Evolutionary conservation across 2,113 vertebrate genomes (phyloP).

Genomic region (Phalacrocorax brasilianus): DNA sequence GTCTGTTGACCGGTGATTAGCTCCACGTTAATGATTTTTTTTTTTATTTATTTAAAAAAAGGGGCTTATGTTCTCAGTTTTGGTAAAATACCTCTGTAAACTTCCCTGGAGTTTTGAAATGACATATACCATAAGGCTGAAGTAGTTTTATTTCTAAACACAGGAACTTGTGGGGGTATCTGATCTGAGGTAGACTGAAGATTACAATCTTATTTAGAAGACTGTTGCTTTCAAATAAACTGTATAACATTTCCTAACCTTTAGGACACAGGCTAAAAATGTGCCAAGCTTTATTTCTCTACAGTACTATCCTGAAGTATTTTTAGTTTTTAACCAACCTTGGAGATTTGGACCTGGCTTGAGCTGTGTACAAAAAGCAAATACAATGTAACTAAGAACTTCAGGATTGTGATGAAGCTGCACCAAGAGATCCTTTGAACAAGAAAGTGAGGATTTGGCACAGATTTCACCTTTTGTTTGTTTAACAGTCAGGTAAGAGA

Average conservation of each 20-base stretch:
- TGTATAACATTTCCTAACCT: not conserved
- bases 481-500: not conserved
- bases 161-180: not conserved
- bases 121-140: not conserved
- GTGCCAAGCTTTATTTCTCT: not conserved
- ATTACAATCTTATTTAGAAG: not conserved
- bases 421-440: not conserved
- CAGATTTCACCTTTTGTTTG: not conserved
- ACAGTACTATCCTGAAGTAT: not conserved
- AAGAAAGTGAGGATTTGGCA: not conserved
- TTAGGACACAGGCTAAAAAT: not conserved
- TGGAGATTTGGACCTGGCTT: not conserved
- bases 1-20: not conserved
- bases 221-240: not conserved
- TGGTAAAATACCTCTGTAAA: not conserved
- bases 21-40: not conserved
- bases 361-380: not conserved
- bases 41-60: too few relatives aligned
- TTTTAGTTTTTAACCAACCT: not conserved
- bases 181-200: not conserved
- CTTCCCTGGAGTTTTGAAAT: not conserved
- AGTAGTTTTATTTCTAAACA: not conserved
- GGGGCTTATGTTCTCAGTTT: not conserved
- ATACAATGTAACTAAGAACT: not conserved
- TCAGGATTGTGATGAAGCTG: not conserved